Base-by-base conservation (phyloP, 2,888 invertebrate genomes). In the Cybosia mesomella region DNA sequence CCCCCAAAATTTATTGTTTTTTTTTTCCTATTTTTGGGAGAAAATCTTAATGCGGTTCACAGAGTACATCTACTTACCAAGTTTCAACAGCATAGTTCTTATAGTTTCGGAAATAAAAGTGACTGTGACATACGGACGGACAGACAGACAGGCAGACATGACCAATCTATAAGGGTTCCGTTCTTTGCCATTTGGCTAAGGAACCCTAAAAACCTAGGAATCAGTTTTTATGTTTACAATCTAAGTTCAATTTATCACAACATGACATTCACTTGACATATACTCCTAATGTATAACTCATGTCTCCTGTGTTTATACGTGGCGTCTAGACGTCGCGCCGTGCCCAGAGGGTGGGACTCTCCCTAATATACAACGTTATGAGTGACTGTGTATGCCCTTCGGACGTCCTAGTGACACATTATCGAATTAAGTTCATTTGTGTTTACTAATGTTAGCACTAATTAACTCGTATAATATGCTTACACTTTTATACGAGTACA, bases 271-370 rank as follows among this genome's bases (percentile, higher is more conserved):
- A 54, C 34, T 63, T 63, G 54, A 63, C 53, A 63, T 5, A 9
- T 21, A 15, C 36, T 70, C 60, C 39, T 49, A 74, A 66, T 10
- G 68, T 36, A 65, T 55, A 66, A 64, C 36, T 28, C 62, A 60
- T 79, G 74, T 66, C 66, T 61, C 64, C 62, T 66, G 64, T 62
- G 71, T 74, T 75, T 58, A 76, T 64, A 64, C 57, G 58, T 22
- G 39, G 13, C 28, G 87, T 87, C 87, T 87, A 87, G 87, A 87
- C 87, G 80, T 70, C 80, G 71, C 76, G 66, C 77, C 81, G 24
- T 32, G 24, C 58, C 36, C 60, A n/a, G 75, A 57, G n/a, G 66
- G 73, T 75, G 69, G 57, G 71, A 66, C 66, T 63, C 73, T 71
- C 76, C 70, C 66, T 43, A 15, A 21, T 72, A 39, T 63, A 58